A percentile compares a stretch with the other conserved stretches of the same genome.
These are phyloP conservation scores for Talpa occidentalis DNA, from an alignment of 2,113 vertebrate genomes.

Conservation along the genomic window DNA sequence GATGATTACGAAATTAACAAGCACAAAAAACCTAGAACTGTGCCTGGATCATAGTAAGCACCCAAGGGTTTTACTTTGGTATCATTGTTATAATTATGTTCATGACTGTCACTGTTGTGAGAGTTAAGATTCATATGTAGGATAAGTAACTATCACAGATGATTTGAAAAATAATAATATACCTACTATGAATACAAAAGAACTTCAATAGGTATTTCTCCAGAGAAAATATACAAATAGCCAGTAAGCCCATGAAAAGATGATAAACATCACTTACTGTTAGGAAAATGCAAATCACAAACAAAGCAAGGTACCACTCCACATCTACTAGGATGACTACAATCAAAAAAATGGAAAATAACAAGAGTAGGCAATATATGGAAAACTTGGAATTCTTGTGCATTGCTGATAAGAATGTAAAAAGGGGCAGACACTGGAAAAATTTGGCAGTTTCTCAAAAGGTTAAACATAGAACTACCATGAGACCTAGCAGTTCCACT, in stretches of 20 bases:
- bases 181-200: slow-evolving; percentile 21
- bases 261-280: neutral
- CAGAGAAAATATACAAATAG: slow-evolving; percentile 11
- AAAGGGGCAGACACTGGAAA: neutral
- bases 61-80: neutral
- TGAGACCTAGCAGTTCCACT: neutral
- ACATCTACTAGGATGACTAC: too few species aligned
- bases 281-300: slow-evolving; percentile 2
- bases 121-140: neutral
- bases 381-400: neutral
- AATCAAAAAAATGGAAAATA: neutral
- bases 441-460: neutral
- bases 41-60: neutral
- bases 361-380: neutral
- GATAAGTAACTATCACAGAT: neutral
- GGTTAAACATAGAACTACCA: neutral
- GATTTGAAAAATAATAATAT: slow-evolving; percentile 26
- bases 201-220: neutral
- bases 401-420: neutral
- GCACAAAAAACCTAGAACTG: slow-evolving; percentile 6
- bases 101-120: neutral
- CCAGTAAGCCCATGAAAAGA: neutral
- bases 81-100: neutral
- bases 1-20: neutral
- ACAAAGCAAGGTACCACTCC: too few species aligned